These are phyloP conservation scores for Parotocinclus haroldoi DNA, from an alignment of 2,797 vertebrate species.

Conservation along the genomic window DNA sequence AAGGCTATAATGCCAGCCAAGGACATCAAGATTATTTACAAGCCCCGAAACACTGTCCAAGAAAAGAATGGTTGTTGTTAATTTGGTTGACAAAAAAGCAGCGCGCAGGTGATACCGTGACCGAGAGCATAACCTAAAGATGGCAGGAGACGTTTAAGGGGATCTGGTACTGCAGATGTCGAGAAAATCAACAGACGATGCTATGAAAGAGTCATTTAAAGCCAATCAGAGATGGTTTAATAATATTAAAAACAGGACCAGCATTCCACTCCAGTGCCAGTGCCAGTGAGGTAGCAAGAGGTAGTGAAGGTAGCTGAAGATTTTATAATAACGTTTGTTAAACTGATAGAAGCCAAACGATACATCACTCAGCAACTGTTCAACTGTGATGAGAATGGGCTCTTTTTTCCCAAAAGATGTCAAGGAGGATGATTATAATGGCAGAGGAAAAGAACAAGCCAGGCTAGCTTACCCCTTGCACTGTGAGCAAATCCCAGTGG, in stretches of 20 bases:
- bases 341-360: background rate
- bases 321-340: background rate
- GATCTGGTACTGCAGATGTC: background rate
- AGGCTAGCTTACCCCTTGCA: conserved; percentile 33
- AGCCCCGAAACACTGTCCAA: background rate
- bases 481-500: conserved; percentile 43
- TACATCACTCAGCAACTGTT: conserved; percentile 38
- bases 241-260: conserved; percentile 3
- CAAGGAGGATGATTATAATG: conserved; percentile 29
- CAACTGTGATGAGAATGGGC: conserved; percentile 45
- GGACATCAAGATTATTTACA: background rate
- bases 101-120: conserved; percentile 6
- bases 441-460: conserved; percentile 29
- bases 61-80: background rate
- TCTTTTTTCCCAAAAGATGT: conserved; percentile 53
- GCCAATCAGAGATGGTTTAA: background rate
- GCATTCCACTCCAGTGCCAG: background rate
- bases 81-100: conserved; percentile 3
- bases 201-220: background rate
- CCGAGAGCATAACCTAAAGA: background rate
- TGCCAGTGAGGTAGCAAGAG: no score
- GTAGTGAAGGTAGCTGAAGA: background rate
- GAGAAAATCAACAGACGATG: background rate
- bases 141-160: background rate
- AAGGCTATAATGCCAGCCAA: conserved; percentile 15